Conservation (phyloP, 2,113 vertebrate species). For the Ictalurus furcatus region DNA sequence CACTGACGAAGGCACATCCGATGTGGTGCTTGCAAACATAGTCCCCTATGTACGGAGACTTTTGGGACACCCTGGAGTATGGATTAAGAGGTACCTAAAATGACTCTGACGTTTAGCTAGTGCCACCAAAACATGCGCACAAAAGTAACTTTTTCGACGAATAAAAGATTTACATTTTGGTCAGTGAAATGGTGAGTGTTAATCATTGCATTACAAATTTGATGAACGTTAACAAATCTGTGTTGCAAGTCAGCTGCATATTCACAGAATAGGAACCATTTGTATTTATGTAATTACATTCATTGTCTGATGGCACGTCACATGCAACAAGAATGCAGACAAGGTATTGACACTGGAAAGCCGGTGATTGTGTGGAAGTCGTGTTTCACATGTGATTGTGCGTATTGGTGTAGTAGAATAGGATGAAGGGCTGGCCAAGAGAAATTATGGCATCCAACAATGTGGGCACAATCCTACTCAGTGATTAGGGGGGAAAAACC, state of each 20-base stretch:
- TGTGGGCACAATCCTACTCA: neutral
- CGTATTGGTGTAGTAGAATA: neutral
- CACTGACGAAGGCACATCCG: too few relatives aligned
- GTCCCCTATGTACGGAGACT: too few relatives aligned
- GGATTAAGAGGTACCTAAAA: neutral
- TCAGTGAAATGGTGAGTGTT: neutral
- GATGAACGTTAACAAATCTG: neutral
- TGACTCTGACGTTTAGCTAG: neutral
- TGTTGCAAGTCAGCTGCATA: neutral
- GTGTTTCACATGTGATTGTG: neutral
- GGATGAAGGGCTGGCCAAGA: neutral
- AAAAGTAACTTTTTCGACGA: neutral
- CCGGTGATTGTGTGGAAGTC: neutral
- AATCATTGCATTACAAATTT: neutral
- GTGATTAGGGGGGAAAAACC: neutral
- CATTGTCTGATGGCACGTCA: neutral
- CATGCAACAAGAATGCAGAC: neutral
- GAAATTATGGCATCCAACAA: neutral
- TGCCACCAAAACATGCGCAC: neutral
- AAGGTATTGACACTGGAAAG: neutral
- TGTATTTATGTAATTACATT: neutral
- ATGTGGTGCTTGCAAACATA: too few relatives aligned
- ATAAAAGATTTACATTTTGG: neutral
- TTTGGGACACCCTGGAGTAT: neutral
- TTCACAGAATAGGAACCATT: neutral